Evolutionary conservation across 1,140 invertebrate genomes (phyloP).

Genomic region (Sipha flava): DNA sequence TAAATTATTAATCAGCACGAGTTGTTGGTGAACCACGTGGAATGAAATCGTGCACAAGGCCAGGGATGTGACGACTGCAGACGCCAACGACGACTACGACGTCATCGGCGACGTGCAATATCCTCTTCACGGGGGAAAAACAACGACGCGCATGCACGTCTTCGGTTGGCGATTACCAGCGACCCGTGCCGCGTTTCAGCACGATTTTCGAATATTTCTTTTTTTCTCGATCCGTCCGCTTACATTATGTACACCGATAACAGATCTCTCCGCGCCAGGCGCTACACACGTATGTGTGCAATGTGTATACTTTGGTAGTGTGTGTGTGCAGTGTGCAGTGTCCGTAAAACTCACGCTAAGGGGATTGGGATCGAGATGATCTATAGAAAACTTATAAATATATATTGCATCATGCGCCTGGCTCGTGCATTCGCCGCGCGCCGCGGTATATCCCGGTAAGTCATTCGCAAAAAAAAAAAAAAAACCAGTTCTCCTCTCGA

Average conservation of each 20-base stretch:
- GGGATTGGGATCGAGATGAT: background rate
- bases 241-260: too few relatives aligned
- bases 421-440: background rate
- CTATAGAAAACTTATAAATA: background rate
- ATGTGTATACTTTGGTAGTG: too few relatives aligned
- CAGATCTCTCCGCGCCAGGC: too few relatives aligned
- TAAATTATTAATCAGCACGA: background rate
- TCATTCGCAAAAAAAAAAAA: background rate
- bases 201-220: background rate
- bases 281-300: background rate
- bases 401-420: background rate
- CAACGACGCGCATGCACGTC: too few relatives aligned
- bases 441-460: background rate
- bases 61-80: too few relatives aligned
- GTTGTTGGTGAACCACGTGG: background rate
- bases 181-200: background rate
- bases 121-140: background rate
- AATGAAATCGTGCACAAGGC: background rate
- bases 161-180: background rate
- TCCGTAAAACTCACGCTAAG: background rate
- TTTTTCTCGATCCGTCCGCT: too few relatives aligned
- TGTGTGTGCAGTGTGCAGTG: background rate
- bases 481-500: constrained; percentile 12
- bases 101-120: background rate
- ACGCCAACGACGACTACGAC: background rate